Percentiles rank a stretch among this genome's conserved stretches.
Conservation (phyloP, 1,140 invertebrate genomes). For the Hycleus cichorii region DNA sequence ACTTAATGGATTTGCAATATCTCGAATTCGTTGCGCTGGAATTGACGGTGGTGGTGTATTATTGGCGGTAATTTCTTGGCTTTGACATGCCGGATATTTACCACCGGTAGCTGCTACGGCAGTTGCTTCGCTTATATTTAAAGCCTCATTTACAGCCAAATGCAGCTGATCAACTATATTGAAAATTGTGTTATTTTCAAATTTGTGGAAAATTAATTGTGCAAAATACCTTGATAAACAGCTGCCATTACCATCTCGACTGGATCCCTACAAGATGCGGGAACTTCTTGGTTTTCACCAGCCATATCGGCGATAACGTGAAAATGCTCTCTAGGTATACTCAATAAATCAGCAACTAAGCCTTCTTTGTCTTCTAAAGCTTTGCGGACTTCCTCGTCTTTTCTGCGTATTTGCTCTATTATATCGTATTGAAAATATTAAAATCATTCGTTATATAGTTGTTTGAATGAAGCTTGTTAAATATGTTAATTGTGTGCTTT, state of each 20-base stretch:
- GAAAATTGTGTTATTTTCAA: slow-evolving; percentile 1
- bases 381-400: slow-evolving; percentile 62
- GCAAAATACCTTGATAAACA: slow-evolving; percentile 57
- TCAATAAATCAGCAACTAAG: slow-evolving; percentile 67
- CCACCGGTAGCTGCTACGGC: slow-evolving; percentile 36
- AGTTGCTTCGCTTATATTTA: slow-evolving; percentile 46
- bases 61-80: slow-evolving; percentile 31
- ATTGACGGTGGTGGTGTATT: slow-evolving; percentile 41
- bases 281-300: slow-evolving; percentile 41
- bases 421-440: slow-evolving; percentile 14
- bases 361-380: slow-evolving; percentile 67
- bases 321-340: slow-evolving; percentile 64
- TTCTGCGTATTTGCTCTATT: slow-evolving; percentile 60
- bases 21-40: slow-evolving; percentile 46
- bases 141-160: slow-evolving; percentile 44
- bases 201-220: slow-evolving; percentile 5
- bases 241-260: slow-evolving; percentile 63
- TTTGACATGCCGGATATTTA: slow-evolving; percentile 27
- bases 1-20: slow-evolving; percentile 47
- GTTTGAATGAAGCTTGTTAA: not conserved
- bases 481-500: not conserved
- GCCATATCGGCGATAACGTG: slow-evolving; percentile 59
- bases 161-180: slow-evolving; percentile 40
- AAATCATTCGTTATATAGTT: not conserved
- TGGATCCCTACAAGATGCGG: slow-evolving; percentile 49